Conservation (phyloP, 2,888 invertebrate genomes). For the Masnerella sp. region DNA sequence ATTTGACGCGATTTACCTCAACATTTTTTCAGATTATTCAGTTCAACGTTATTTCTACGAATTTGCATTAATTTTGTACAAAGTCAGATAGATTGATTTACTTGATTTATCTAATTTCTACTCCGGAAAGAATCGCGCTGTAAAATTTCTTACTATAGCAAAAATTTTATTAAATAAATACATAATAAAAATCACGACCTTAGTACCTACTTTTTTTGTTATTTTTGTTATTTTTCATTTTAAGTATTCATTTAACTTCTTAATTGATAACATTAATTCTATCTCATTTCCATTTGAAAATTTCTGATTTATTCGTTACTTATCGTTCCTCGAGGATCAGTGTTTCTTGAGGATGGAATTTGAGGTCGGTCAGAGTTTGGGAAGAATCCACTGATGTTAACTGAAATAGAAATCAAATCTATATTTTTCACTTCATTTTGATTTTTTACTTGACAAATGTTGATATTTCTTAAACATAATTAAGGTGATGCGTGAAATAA, state of each 20-base stretch:
- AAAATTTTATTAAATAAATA: slow-evolving; percentile 73
- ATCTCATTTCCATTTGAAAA: slow-evolving; percentile 51
- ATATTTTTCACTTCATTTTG: no score
- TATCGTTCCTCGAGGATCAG: slow-evolving; percentile 96
- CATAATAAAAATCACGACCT: slow-evolving; percentile 73
- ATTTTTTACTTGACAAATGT: no score
- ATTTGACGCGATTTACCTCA: no score
- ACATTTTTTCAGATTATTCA: slow-evolving; percentile 1
- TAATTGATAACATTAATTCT: slow-evolving; percentile 35
- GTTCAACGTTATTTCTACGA: slow-evolving; percentile 18
- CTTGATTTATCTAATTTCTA: slow-evolving; percentile 37
- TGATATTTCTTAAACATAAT: no score
- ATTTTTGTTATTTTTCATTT: slow-evolving; percentile 36
- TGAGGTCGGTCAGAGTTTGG: slow-evolving; percentile 88
- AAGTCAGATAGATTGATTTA: slow-evolving; percentile 45
- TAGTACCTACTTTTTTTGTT: slow-evolving; percentile 66
- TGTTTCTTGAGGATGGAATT: slow-evolving; percentile 95
- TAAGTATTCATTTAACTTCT: slow-evolving; percentile 31
- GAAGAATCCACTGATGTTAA: slow-evolving; percentile 87
- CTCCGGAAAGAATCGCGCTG: slow-evolving; percentile 32
- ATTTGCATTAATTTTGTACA: slow-evolving; percentile 47
- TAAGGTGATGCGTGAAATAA: no score
- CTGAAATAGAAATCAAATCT: no score
- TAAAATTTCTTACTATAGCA: slow-evolving; percentile 52
- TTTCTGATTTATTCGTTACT: slow-evolving; percentile 73